Conservation (phyloP, 2,797 vertebrate species). For the Falco biarmicus region DNA sequence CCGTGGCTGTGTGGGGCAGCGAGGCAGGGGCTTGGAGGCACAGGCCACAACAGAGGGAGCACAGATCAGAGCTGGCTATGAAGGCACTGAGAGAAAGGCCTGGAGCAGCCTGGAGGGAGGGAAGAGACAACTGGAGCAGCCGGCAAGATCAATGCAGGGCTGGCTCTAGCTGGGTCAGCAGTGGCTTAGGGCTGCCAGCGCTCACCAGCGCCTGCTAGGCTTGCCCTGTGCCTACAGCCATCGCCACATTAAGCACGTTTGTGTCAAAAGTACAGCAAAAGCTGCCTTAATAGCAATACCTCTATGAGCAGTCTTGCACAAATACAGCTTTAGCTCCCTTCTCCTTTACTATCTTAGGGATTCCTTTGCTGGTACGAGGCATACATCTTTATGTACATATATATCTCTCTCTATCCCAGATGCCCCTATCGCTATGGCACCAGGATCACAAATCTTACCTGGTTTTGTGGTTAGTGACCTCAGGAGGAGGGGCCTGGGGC, state of each 20-base stretch:
- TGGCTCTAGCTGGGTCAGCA: neutral
- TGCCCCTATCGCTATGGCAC: accelerated
- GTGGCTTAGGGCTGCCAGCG: neutral
- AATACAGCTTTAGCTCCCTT: neutral
- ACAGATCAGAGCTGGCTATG: neutral
- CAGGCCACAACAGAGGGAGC: neutral
- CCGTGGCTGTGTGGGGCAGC: accelerated
- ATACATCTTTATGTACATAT: neutral
- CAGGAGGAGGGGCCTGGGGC: neutral
- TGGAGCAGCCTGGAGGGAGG: constrained; percentile 39
- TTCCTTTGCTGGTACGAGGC: neutral
- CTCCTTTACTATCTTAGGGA: neutral
- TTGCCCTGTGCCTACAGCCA: neutral
- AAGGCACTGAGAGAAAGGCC: constrained; percentile 2
- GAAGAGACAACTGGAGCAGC: neutral
- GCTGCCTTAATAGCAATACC: neutral
- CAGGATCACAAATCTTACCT: neutral
- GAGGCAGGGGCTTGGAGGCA: accelerated
- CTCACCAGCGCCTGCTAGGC: neutral
- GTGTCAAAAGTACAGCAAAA: neutral
- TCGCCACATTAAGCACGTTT: neutral
- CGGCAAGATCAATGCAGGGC: neutral
- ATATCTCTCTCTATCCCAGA: neutral
- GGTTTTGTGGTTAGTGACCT: neutral
- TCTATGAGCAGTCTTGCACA: neutral